A percentile compares a stretch with the other conserved stretches of the same genome.
Conservation (phyloP, 2,113 vertebrate genomes). For the Paracanthobrama guichenoti region DNA sequence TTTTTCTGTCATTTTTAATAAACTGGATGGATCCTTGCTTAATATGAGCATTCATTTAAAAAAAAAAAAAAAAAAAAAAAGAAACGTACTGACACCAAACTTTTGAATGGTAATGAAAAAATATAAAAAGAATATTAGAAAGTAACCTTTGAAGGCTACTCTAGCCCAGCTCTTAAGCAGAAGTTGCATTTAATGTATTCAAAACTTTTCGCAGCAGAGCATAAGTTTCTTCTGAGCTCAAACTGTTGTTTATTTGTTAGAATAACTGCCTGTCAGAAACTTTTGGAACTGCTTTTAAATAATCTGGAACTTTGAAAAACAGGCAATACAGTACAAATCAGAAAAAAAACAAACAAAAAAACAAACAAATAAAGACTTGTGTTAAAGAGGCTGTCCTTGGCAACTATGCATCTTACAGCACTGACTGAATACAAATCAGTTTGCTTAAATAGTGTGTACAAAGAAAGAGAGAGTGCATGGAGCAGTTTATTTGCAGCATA, state of each 20-base stretch:
- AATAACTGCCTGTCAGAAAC: neutral
- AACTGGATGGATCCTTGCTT: neutral
- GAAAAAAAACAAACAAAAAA: neutral
- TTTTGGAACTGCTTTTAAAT: neutral
- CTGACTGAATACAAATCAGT: slow-evolving; percentile 15
- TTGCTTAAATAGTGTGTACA: neutral
- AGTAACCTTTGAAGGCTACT: neutral
- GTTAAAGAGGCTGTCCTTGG: neutral
- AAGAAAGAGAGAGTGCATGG: neutral
- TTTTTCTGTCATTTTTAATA: too few species aligned
- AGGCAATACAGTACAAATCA: neutral
- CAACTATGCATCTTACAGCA: neutral
- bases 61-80: too few species aligned
- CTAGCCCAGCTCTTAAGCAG: neutral
- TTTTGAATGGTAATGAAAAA: neutral
- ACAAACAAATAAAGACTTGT: neutral
- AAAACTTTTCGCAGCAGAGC: neutral
- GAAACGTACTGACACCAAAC: too few species aligned
- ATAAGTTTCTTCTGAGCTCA: neutral
- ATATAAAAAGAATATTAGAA: neutral
- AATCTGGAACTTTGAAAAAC: neutral
- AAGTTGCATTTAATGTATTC: neutral
- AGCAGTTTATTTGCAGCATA: neutral
- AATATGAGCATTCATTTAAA: neutral
- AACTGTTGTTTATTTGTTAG: neutral